Evolutionary conservation across 2,888 invertebrate genomes (phyloP), one percentile per base, ranked within the genome.

Genomic region (Acronicta leporina): DNA sequence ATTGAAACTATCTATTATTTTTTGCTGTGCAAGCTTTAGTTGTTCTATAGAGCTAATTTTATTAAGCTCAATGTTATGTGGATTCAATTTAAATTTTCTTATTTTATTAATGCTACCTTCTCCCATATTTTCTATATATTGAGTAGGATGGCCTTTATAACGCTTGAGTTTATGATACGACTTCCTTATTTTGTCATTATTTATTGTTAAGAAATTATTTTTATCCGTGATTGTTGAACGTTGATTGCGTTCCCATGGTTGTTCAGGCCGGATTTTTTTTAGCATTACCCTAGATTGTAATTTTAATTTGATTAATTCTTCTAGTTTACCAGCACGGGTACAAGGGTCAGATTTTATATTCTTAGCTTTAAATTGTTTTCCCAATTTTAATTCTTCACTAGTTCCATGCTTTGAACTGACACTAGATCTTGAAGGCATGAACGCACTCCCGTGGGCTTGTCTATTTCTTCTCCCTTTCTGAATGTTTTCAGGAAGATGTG

Each of bases 331-430:
- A 3, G 83, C 75, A 63, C 88, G 87, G 3, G 86, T 86, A 66
- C 90, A 89, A 13, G 89, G 88, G 47, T 88, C 90, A 5, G 90
- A 91, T 50, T 72, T 80, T 35, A 86, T 85, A 53, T 80, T 74
- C 70, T 88, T 89, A 2, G 85, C 68, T 73, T 75, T 80, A 55
- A 83, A 79, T 67, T 68, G 54, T 25, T 56, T 81, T 43, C 68
- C 74, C 33, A 46, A 61, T 30, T 68, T 60, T 15, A 58, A 65
- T 51, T 71, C 68, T 45, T 79, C 72, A 49, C 66, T 50, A 25
- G 51, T 44, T 66, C 65, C 75, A 43, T 71, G 70, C 43, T 69
- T 77, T 44, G 74, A 68, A 27, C 63, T 58, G 40, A 73, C 55
- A 54, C 74, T 79, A n/a, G 80, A 75, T 55, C 70, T 75, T 27